Percentiles rank a stretch among this genome's conserved stretches.
These are phyloP conservation scores for Microtus californicus DNA, from an alignment of 2,797 vertebrate species.

Conservation along the genomic window DNA sequence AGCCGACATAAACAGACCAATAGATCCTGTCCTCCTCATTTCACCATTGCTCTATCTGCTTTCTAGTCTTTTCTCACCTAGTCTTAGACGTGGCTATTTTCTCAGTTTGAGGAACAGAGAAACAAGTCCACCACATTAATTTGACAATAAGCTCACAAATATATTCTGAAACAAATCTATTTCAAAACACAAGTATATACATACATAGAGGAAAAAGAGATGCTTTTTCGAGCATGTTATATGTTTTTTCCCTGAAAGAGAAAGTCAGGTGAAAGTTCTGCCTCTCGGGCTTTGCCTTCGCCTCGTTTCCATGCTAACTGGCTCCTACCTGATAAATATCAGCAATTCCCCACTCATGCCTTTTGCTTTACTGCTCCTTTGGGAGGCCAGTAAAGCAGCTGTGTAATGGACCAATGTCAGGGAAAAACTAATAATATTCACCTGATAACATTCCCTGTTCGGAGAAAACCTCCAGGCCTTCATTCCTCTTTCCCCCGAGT, in stretches of 20 bases:
- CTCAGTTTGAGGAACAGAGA: slow-evolving; percentile 8
- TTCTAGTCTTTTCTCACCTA: background rate
- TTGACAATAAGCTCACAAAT: slow-evolving; percentile 21
- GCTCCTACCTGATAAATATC: slow-evolving; percentile 44
- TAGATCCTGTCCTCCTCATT: background rate
- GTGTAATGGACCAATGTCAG: slow-evolving; percentile 46
- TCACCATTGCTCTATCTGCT: background rate
- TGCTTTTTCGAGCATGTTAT: background rate
- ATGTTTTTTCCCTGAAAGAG: slow-evolving; percentile 12
- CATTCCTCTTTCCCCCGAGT: background rate
- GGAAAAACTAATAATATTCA: slow-evolving; percentile 40
- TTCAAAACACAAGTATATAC: background rate
- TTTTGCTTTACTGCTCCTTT: slow-evolving; percentile 43
- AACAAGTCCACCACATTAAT: background rate
- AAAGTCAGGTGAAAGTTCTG: slow-evolving; percentile 17
- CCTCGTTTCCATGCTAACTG: slow-evolving; percentile 54
- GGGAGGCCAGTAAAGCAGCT: slow-evolving; percentile 43
- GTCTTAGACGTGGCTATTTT: slow-evolving; percentile 16
- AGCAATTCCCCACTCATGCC: slow-evolving; percentile 6
- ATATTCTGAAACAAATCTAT: background rate
- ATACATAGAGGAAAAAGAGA: slow-evolving; percentile 1
- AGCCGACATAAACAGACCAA: slow-evolving; percentile 48
- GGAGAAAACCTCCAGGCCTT: background rate
- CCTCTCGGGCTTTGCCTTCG: slow-evolving; percentile 39
- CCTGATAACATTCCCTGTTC: background rate